A percentile compares a stretch with the other conserved stretches of the same genome.
Evolutionary conservation across 2,888 invertebrate genomes (phyloP).

Genomic region (Mellilla xanthometata): DNA sequence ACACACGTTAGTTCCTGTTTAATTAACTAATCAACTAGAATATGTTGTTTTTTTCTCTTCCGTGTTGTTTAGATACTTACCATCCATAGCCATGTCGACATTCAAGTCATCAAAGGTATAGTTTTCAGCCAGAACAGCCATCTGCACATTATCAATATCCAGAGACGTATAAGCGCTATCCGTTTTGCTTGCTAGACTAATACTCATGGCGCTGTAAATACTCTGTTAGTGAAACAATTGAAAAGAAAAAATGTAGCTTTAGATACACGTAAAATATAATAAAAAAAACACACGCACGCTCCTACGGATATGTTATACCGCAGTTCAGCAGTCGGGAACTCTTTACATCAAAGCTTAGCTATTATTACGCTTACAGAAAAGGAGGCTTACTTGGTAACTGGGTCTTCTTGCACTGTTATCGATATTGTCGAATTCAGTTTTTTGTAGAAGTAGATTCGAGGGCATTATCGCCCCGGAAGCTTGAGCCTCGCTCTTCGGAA

Average conservation of each 20-base stretch:
- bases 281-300: too few relatives aligned
- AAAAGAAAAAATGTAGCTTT: too few relatives aligned
- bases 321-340: too few relatives aligned
- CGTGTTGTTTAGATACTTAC: too few relatives aligned
- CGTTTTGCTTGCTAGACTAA: constrained; percentile 24
- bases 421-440: constrained; percentile 14
- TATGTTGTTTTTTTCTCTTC: too few relatives aligned
- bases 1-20: too few relatives aligned
- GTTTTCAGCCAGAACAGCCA: constrained; percentile 73
- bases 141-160: constrained; percentile 44
- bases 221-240: too few relatives aligned
- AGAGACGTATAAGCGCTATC: constrained; percentile 18
- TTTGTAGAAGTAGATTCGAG: constrained; percentile 38
- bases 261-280: too few relatives aligned
- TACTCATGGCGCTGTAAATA: constrained; percentile 35
- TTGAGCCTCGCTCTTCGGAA: constrained; percentile 49
- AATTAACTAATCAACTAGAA: too few relatives aligned
- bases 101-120: constrained; percentile 78
- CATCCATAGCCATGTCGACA: constrained; percentile 80
- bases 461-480: constrained; percentile 54
- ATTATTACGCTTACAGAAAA: too few relatives aligned
- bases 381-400: constrained; percentile 36
- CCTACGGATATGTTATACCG: too few relatives aligned
- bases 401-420: constrained; percentile 6
- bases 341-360: too few relatives aligned